These are phyloP conservation scores for Erythrocercus mccallii DNA, from an alignment of 2,113 vertebrate species.

Conservation along the genomic window DNA sequence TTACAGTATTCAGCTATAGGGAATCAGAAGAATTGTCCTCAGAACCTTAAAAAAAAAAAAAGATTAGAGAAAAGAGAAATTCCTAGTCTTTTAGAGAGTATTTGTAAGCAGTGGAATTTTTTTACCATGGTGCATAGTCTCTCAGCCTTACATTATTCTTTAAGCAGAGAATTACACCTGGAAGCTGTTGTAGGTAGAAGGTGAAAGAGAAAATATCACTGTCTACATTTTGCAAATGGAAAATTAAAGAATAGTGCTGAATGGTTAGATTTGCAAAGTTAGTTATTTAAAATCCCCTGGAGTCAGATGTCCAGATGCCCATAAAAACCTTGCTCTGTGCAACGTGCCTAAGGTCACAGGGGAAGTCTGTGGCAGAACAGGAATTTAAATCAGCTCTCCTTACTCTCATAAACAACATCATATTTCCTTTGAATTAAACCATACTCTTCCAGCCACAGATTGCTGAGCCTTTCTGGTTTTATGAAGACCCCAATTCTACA, in stretches of 20 bases:
- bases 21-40: background rate
- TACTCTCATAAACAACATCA: background rate
- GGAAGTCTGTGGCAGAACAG: background rate
- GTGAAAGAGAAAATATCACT: background rate
- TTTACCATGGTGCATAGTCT: background rate
- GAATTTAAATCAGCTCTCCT: constrained; percentile 24
- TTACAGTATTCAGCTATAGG: background rate
- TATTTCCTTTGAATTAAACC: background rate
- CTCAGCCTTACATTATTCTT: background rate
- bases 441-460: background rate
- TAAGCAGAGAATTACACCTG: background rate
- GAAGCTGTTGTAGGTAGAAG: background rate
- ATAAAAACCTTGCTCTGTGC: background rate
- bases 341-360: background rate
- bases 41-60: background rate
- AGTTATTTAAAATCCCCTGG: background rate
- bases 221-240: background rate
- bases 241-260: background rate
- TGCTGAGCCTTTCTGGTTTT: background rate
- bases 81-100: background rate
- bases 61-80: no score
- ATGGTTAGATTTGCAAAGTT: background rate
- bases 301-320: background rate
- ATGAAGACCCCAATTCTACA: background rate
- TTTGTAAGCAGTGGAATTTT: background rate